Evolutionary conservation across 1,140 invertebrate genomes (phyloP).

Genomic region (Nymphalis io): DNA sequence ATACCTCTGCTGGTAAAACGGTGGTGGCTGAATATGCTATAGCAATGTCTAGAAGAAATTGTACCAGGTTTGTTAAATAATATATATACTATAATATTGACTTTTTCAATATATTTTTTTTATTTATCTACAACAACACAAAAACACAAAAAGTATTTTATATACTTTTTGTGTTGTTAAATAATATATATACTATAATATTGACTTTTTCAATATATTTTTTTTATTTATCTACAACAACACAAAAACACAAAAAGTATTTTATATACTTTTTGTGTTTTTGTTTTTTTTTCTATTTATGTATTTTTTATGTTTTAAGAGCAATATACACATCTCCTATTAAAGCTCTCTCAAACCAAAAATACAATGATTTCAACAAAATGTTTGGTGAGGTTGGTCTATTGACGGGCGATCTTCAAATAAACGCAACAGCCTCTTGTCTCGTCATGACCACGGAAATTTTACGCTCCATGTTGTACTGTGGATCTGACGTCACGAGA

Average conservation of each 20-base stretch:
- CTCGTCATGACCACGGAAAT: slow-evolving; percentile 99
- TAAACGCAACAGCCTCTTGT: slow-evolving; percentile 95
- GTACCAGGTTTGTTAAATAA: slow-evolving; percentile 86
- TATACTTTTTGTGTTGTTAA: slow-evolving; percentile 38
- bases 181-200: neutral
- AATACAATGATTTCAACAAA: slow-evolving; percentile 97
- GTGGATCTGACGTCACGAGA: slow-evolving; percentile 95
- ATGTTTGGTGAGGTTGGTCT: slow-evolving; percentile 96
- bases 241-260: no score
- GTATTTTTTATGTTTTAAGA: slow-evolving; percentile 78
- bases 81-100: neutral
- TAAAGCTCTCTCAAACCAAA: slow-evolving; percentile 99
- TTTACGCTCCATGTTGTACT: slow-evolving; percentile 97
- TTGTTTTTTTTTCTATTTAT: neutral
- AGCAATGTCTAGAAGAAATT: slow-evolving; percentile 94
- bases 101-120: neutral
- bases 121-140: neutral
- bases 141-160: no score
- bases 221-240: neutral
- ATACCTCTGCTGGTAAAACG: slow-evolving; percentile 99
- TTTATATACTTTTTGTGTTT: no score
- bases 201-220: neutral
- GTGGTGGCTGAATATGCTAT: slow-evolving; percentile 99
- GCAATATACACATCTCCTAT: slow-evolving; percentile 99
- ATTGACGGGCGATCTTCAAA: slow-evolving; percentile 97